Conservation (phyloP, 2,113 vertebrate genomes). For the Seriola quinqueradiata region DNA sequence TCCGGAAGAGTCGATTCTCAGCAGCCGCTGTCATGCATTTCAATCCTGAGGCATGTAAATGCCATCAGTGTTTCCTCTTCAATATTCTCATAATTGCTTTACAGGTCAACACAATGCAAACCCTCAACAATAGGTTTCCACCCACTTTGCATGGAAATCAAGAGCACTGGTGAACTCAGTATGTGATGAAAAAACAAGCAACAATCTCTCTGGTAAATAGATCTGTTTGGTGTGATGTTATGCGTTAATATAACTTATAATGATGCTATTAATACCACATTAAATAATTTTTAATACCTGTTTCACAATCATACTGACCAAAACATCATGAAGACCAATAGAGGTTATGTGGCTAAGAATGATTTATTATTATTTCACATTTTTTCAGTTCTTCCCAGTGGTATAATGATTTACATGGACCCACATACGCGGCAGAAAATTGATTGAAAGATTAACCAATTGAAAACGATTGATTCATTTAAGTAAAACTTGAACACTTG, state of each 20-base stretch:
- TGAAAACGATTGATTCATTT: no score
- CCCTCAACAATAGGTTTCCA: not conserved
- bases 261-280: not conserved
- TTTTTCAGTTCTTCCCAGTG: no score
- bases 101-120: conserved; percentile 6
- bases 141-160: not conserved
- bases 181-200: not conserved
- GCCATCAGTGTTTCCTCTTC: not conserved
- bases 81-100: conserved; percentile 12
- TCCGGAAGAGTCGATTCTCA: conserved; percentile 22
- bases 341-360: no score
- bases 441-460: no score
- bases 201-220: no score
- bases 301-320: not conserved
- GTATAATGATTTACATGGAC: no score
- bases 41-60: conserved; percentile 10
- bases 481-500: no score
- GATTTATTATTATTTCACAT: not conserved
- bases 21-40: not conserved
- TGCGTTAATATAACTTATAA: not conserved
- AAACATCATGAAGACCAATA: not conserved
- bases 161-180: not conserved
- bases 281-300: no score
- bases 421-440: no score
- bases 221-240: not conserved